Evolutionary conservation across 1,140 invertebrate species (phyloP), one percentile per base, ranked within the genome.

Genomic region (Pristionchus pacificus): DNA sequence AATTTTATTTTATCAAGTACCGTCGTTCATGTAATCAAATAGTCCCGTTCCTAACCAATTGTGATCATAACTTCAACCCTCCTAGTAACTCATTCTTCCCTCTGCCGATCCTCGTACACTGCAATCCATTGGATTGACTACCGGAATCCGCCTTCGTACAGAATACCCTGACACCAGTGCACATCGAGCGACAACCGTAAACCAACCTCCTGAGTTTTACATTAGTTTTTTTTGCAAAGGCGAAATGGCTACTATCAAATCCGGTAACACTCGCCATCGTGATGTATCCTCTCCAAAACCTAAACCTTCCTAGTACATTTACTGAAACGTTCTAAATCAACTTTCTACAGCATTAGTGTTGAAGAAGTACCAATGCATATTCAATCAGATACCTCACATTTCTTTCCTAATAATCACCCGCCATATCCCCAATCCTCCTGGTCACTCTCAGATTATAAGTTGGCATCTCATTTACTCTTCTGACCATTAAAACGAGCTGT

Each of bases 321-420:
- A n/a, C n/a, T n/a, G n/a, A n/a, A n/a, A 0, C 24, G 19, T 57
- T 57, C 55, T 19, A 57, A 57, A 57, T 0, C 55, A 19, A 19
- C 24, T 19, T 61, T 30, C 1, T 61, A 27, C n/a, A 1, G 15
- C n/a, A 61, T 15, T 27, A 30, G 29, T 61, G 29, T 24, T 13
- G 24, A 13, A 13, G 33, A 58, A 60, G 2, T 31, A 60, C 30
- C 24, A 25, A 60, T 28, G 25, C 6, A 31, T 59, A 25, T 55
- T 27, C 55, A 31, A 68, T 32, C 31, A 58, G 2, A 58, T 60
- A 6, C 60, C 55, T 14, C 49, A 19, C 3, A n/a, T 31, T 0
- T 68, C 28, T 31, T 24, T 58, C 30, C 60, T 24, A 62, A 70
- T 13, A 70, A 55, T 10, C 67, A n/a, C 64, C n/a, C 13, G 19